Percentiles rank a stretch among this genome's conserved stretches.
Conservation (phyloP, 2,113 vertebrate species). For the Picathartes gymnocephalus region DNA sequence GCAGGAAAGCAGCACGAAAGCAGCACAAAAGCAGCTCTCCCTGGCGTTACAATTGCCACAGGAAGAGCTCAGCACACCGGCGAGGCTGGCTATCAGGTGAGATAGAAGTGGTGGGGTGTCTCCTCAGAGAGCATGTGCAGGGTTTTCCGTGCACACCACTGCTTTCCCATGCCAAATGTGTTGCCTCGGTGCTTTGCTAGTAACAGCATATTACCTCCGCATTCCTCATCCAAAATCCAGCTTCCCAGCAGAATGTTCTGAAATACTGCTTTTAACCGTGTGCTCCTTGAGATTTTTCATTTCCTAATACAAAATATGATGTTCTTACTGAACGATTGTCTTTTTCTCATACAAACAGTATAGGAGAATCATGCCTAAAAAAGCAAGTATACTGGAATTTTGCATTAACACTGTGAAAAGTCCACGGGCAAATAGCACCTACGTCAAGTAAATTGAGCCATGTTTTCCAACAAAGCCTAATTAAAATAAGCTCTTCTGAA, state of each 20-base stretch:
- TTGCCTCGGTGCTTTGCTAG: background rate
- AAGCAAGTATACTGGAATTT: background rate
- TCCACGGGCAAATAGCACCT: background rate
- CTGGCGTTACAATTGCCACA: background rate
- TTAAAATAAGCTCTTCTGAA: constrained; percentile 43
- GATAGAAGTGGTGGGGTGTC: background rate
- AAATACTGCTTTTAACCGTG: background rate
- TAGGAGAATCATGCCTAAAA: background rate
- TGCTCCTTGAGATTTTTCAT: background rate
- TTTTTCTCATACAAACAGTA: background rate
- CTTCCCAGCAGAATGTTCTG: background rate
- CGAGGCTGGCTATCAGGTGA: background rate
- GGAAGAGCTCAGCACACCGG: constrained; percentile 34
- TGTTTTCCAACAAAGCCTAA: constrained; percentile 56
- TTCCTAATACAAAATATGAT: background rate
- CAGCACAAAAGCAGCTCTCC: background rate
- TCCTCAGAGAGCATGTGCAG: background rate
- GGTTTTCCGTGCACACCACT: background rate
- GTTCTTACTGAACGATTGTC: background rate
- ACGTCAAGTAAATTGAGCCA: constrained; percentile 1
- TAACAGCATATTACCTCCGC: background rate
- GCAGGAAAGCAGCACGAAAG: too few relatives aligned
- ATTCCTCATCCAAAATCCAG: background rate
- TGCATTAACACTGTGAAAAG: background rate
- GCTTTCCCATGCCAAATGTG: background rate